These are phyloP conservation scores for Camarhynchus parvulus DNA, from an alignment of 2,113 vertebrate genomes.

Conservation along the genomic window DNA sequence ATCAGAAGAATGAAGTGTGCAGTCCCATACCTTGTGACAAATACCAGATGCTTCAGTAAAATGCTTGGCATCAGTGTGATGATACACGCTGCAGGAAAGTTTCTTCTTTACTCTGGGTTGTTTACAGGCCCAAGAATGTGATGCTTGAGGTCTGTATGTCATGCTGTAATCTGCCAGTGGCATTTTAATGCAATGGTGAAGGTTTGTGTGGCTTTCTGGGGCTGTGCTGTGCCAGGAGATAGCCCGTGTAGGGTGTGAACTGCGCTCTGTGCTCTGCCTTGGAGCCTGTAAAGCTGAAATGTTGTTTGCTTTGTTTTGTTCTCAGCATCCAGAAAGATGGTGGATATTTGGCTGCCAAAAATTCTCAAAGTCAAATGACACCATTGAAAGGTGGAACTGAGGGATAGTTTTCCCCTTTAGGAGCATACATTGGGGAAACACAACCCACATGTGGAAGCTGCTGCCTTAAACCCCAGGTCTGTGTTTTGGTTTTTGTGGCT, in stretches of 20 bases:
- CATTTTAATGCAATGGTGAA: not conserved
- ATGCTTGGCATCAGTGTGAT: not conserved
- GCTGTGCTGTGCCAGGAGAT: not conserved
- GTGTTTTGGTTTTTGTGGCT: not conserved
- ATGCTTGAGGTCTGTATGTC: not conserved
- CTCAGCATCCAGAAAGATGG: not conserved
- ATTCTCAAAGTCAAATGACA: not conserved
- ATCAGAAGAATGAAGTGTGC: not conserved
- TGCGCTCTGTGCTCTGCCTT: fast-evolving
- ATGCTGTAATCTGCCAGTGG: not conserved
- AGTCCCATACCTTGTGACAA: not conserved
- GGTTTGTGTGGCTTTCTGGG: not conserved
- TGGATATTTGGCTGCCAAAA: not conserved
- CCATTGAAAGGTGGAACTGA: not conserved
- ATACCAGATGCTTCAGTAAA: constrained; percentile 7
- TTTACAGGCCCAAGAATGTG: not conserved
- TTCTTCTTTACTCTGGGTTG: not conserved
- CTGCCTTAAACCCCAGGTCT: not conserved
- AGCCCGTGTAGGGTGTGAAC: not conserved
- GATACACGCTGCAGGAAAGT: not conserved
- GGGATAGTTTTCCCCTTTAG: not conserved
- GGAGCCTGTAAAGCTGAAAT: not conserved
- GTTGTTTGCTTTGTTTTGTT: not conserved
- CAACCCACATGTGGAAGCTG: not conserved
- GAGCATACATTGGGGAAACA: fast-evolving